Conservation (phyloP, 2,797 vertebrate genomes). For the Discoglossus pictus region DNA sequence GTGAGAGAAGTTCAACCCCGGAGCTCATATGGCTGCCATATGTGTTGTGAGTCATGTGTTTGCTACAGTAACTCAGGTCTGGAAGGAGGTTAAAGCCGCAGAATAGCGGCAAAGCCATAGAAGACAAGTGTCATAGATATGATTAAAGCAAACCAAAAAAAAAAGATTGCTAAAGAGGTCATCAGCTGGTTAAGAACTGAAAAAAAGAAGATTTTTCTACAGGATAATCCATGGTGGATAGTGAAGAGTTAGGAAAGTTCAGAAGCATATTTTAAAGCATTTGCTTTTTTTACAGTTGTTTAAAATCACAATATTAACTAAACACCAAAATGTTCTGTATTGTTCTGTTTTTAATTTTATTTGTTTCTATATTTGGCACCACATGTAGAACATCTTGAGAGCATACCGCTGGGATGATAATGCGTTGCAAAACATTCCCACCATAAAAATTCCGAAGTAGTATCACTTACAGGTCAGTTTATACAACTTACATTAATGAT, state of each 20-base stretch:
- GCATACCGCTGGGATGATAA: too few species aligned
- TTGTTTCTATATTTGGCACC: constrained; percentile 28
- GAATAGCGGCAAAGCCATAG: constrained; percentile 12
- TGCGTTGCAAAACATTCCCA: too few species aligned
- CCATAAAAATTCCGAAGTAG: too few species aligned
- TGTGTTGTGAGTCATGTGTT: constrained; percentile 43
- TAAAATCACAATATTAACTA: too few species aligned
- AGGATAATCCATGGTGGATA: too few species aligned
- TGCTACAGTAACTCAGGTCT: constrained; percentile 27
- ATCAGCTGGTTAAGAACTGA: constrained; percentile 7
- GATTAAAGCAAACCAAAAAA: constrained; percentile 13
- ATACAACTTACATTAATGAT: too few species aligned
- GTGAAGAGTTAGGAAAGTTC: too few species aligned
- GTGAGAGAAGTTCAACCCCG: constrained; percentile 38
- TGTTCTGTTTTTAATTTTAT: constrained; percentile 2
- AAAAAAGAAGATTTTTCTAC: too few species aligned
- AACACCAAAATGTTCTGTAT: too few species aligned
- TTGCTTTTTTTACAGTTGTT: too few species aligned
- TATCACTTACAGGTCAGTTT: too few species aligned
- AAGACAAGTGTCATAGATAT: constrained; percentile 29
- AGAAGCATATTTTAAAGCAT: too few species aligned
- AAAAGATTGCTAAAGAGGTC: constrained; percentile 8
- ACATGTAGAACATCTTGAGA: constrained; percentile 9
- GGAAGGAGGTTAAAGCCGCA: constrained; percentile 26
- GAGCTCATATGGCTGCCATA: constrained; percentile 42